Base-by-base conservation (phyloP, 2,113 vertebrate species). In the Heterotis niloticus region DNA sequence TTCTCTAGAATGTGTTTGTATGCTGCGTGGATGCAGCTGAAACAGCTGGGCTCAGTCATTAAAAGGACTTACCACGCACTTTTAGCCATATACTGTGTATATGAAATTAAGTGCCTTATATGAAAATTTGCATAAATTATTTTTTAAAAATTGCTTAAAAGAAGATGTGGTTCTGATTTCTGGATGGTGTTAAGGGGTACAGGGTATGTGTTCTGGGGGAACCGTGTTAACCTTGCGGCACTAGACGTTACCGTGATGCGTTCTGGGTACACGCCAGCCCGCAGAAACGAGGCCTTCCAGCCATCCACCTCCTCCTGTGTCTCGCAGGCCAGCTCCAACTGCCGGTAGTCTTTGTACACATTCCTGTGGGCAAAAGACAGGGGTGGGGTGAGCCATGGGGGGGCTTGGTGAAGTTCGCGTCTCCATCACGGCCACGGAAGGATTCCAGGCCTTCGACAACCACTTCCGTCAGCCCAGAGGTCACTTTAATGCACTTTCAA, bases 251-350 rank as follows among this genome's bases (percentile, higher is more conserved):
- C 98, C 90, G 89, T 91, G 80, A 96, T 95, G 11, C 96, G 94
- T 83, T 99, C 98, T 0, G 98, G 96, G 86, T 99, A 99, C 81
- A 99, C 97, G 54, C 98, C 98, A 14, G 98, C 98, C 72, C 97
- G 90, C 80, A 99, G 92, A 91, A 99, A 99, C 20, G 98, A 99
- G 24, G 98, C 97, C 81, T 99, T 99, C 97, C 98, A 99, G 57
- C 97, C 98, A 18, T 99, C 98, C 13, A 99, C 88, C 28, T 99
- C 98, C 82, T 99, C 98, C 90, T 99, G 98, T n/a, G 92, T 96
- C 92, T 99, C 98, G n/a, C 97, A 98, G 77, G 98, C 98, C 90
- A 99, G 84, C 88, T 99, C 98, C 90, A 99, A 94, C 90, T 99
- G 98, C 83, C 98, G 91, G 83, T 99, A 99, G 86, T 99, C 98